phyloP scores from a whole-genome alignment of 2,797 vertebrate species.

The Argyrosomus regius region DNA sequence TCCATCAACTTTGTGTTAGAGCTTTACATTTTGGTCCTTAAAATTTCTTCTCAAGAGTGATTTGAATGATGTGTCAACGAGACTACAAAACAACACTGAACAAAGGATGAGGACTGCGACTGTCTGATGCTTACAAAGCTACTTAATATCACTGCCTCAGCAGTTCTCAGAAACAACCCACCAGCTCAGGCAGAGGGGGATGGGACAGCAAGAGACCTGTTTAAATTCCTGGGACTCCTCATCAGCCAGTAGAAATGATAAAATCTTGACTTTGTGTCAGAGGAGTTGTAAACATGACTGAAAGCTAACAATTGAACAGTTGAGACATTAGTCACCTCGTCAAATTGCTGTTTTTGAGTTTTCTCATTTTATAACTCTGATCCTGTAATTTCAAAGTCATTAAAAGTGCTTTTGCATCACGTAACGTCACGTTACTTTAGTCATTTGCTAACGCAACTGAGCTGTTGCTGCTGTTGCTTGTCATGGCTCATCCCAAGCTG shows the following conservation, averaged over 20 bases:
- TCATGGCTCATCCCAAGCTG: not conserved
- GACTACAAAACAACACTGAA: not conserved
- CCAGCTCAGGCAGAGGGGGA: not conserved
- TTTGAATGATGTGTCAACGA: not conserved
- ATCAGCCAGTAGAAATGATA: not conserved
- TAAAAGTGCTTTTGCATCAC: not conserved
- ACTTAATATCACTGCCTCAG: conserved; percentile 34
- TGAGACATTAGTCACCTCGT: not conserved
- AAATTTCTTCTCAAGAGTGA: not conserved
- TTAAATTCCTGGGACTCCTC: conserved; percentile 26
- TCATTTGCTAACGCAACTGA: no score
- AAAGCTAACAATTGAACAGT: not conserved
- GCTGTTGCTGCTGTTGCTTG: conserved; percentile 1
- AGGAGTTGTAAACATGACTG: not conserved
- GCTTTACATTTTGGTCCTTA: not conserved
- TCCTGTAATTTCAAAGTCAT: not conserved
- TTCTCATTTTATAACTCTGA: not conserved
- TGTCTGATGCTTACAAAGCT: conserved; percentile 22
- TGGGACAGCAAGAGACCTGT: conserved; percentile 2
- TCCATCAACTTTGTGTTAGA: not conserved
- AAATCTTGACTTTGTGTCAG: not conserved
- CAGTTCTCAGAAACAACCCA: conserved; percentile 36
- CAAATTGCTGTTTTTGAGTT: not conserved
- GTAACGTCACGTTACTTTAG: not conserved
- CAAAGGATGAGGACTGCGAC: not conserved